Evolutionary conservation across 2,797 vertebrate genomes (phyloP).

Genomic region (Nannoperca australis): DNA sequence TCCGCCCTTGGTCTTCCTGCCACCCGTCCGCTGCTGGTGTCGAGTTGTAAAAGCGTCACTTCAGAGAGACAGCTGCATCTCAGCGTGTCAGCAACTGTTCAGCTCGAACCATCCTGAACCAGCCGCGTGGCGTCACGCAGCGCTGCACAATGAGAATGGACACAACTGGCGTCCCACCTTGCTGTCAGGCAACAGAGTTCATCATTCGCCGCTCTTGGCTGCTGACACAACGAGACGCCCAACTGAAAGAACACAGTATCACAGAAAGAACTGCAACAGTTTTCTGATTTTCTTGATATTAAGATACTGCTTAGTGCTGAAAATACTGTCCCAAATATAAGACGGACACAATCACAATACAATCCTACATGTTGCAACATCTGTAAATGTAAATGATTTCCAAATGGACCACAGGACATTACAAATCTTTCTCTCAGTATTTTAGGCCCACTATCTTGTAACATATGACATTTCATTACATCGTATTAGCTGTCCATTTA

Average conservation of each 20-base stretch:
- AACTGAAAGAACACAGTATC: no score
- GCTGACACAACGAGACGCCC: slow-evolving; percentile 22
- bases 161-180: slow-evolving; percentile 46
- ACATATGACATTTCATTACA: not conserved
- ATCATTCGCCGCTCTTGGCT: slow-evolving; percentile 28
- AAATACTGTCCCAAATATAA: not conserved
- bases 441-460: not conserved
- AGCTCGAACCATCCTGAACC: slow-evolving; percentile 22
- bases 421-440: not conserved
- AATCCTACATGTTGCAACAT: not conserved
- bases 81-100: slow-evolving; percentile 61
- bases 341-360: not conserved
- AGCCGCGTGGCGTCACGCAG: slow-evolving; percentile 12
- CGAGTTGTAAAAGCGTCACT: slow-evolving; percentile 50
- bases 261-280: not conserved
- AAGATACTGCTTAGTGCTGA: not conserved
- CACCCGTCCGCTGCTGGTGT: slow-evolving; percentile 40
- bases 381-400: no score
- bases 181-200: slow-evolving; percentile 51
- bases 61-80: slow-evolving; percentile 60
- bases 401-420: no score
- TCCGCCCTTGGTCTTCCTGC: slow-evolving; percentile 41
- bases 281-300: not conserved
- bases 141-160: slow-evolving; percentile 52
- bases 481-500: not conserved